These are phyloP conservation scores for Apoda limacodes DNA, from an alignment of 2,888 invertebrate genomes.

Conservation along the genomic window DNA sequence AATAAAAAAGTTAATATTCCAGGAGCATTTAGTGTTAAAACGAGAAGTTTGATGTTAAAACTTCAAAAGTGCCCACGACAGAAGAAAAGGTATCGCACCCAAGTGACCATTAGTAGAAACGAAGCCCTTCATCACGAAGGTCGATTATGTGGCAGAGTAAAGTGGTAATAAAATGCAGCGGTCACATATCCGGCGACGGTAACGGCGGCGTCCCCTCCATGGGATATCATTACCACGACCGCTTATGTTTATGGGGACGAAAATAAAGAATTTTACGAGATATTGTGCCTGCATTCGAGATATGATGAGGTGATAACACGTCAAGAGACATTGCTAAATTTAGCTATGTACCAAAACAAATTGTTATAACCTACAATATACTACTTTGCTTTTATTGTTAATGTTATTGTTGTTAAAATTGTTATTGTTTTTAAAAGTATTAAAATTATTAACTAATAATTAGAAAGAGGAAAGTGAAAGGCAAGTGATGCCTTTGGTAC, in stretches of 20 bases:
- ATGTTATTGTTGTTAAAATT: no score
- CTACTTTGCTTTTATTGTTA: no score
- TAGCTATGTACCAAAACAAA: constrained; percentile 39
- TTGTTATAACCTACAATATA: constrained; percentile 48
- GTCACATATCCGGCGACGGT: constrained; percentile 65
- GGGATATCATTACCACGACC: constrained; percentile 61
- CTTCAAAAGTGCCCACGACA: no score
- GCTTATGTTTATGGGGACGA: constrained; percentile 64
- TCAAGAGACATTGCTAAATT: constrained; percentile 41
- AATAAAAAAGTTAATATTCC: no score
- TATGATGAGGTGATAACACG: constrained; percentile 62
- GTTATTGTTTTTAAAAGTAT: no score
- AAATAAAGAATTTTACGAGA: constrained; percentile 68
- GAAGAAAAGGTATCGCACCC: constrained; percentile 28
- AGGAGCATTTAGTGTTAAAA: background rate
- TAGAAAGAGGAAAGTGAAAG: no score
- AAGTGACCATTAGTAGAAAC: constrained; percentile 49
- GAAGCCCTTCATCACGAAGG: constrained; percentile 63
- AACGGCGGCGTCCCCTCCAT: constrained; percentile 61
- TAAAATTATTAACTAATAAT: no score
- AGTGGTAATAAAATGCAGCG: constrained; percentile 71
- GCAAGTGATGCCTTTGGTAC: no score
- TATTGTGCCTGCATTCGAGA: constrained; percentile 56
- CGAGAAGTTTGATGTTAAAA: no score
- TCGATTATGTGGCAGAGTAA: constrained; percentile 68